Conservation (phyloP, 2,797 vertebrate species). For the Peromyscus nudipes region DNA sequence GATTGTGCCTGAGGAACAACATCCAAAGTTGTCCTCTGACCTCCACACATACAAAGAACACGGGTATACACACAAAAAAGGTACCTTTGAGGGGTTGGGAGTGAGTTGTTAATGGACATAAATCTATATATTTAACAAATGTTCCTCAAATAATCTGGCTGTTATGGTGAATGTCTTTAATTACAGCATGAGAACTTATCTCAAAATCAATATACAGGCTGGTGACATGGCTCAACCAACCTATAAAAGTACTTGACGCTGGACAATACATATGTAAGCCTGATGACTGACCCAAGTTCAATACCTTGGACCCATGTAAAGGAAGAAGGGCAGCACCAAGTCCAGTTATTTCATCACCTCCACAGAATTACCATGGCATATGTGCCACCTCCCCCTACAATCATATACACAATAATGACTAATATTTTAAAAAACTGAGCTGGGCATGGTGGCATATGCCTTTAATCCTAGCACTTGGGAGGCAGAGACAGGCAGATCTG, state of each 20-base stretch:
- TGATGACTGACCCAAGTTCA: neutral
- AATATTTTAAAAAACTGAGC: neutral
- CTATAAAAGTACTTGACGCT: neutral
- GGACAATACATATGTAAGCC: neutral
- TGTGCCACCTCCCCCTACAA: neutral
- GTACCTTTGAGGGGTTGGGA: neutral
- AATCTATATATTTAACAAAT: neutral
- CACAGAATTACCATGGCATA: neutral
- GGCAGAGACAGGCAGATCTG: neutral
- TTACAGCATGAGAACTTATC: neutral
- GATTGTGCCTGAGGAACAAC: neutral
- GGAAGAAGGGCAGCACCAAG: neutral
- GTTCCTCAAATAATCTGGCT: neutral
- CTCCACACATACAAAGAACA: neutral
- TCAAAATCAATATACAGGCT: neutral
- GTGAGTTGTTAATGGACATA: neutral
- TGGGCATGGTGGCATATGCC: neutral
- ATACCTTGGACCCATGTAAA: neutral
- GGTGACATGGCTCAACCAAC: neutral
- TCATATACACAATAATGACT: neutral
- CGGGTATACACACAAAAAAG: neutral
- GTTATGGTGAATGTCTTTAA: neutral
- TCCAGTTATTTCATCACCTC: neutral
- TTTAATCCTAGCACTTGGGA: neutral
- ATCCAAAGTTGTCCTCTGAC: neutral